Conservation (phyloP, 2,888 invertebrate genomes). For the Coelinius sp. region DNA sequence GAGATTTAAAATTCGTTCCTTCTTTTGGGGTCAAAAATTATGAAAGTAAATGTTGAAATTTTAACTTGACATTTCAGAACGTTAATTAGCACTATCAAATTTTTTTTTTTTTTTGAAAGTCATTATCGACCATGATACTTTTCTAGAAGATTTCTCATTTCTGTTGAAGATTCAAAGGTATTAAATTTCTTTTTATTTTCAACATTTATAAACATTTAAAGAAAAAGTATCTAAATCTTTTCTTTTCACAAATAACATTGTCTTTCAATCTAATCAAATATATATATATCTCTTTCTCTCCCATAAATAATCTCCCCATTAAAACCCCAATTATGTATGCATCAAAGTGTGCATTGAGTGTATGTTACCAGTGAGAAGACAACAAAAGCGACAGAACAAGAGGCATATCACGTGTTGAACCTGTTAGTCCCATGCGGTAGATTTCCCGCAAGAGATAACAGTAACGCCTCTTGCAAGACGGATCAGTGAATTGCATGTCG, state of each 20-base stretch:
- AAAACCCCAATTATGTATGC: slow-evolving; percentile 7
- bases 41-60: neutral
- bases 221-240: too few species aligned
- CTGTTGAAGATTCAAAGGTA: too few species aligned
- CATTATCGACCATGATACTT: too few species aligned
- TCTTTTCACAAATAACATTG: too few species aligned
- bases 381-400: slow-evolving; percentile 50
- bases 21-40: neutral
- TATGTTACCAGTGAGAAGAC: slow-evolving; percentile 35
- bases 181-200: too few species aligned
- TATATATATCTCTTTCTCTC: slow-evolving; percentile 17
- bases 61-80: too few species aligned
- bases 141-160: too few species aligned
- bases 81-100: too few species aligned
- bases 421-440: slow-evolving; percentile 57
- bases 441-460: slow-evolving; percentile 61
- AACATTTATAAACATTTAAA: too few species aligned
- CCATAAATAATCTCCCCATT: neutral
- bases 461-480: slow-evolving; percentile 68
- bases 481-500: slow-evolving; percentile 69
- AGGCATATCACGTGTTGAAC: slow-evolving; percentile 58
- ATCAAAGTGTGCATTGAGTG: slow-evolving; percentile 2
- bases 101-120: too few species aligned
- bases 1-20: neutral
- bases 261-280: neutral